phyloP scores from a whole-genome alignment of 2,888 invertebrate genomes.

The Beris chalybata region DNA sequence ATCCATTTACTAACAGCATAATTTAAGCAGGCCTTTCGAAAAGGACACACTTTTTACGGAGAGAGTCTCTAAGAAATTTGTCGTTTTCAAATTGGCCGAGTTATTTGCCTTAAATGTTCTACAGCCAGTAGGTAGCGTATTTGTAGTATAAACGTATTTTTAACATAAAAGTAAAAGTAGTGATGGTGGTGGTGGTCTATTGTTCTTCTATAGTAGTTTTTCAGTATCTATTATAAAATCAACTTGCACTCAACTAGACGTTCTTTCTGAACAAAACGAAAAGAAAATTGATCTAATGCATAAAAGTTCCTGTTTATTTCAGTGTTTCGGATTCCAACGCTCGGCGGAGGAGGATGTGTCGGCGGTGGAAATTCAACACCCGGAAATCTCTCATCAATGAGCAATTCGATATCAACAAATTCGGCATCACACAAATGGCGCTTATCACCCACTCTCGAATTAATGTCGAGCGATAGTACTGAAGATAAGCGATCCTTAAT shows the following conservation, averaged over 20 bases:
- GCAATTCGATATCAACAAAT: slow-evolving; percentile 44
- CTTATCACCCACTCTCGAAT: slow-evolving; percentile 55
- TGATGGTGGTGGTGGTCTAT: too few species aligned
- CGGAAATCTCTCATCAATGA: slow-evolving; percentile 36
- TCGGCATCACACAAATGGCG: slow-evolving; percentile 54
- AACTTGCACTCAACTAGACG: background rate
- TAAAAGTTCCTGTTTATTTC: slow-evolving; percentile 53
- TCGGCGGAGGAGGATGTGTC: background rate
- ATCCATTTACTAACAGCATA: too few species aligned
- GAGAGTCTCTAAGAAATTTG: too few species aligned
- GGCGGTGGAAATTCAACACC: slow-evolving; percentile 27
- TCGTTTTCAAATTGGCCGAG: too few species aligned
- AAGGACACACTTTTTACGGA: too few species aligned
- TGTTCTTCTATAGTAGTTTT: background rate
- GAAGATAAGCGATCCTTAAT: slow-evolving; percentile 53
- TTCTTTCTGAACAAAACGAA: background rate
- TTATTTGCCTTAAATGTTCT: too few species aligned
- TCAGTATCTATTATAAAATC: background rate
- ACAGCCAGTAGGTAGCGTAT: too few species aligned
- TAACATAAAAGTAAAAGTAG: too few species aligned
- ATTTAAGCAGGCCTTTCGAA: too few species aligned
- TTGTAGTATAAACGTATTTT: too few species aligned
- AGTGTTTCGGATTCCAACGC: slow-evolving; percentile 33
- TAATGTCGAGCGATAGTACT: slow-evolving; percentile 48
- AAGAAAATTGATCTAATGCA: slow-evolving; percentile 53